Conservation (phyloP, 2,888 invertebrate genomes). For the Clepsis dumicolana region DNA sequence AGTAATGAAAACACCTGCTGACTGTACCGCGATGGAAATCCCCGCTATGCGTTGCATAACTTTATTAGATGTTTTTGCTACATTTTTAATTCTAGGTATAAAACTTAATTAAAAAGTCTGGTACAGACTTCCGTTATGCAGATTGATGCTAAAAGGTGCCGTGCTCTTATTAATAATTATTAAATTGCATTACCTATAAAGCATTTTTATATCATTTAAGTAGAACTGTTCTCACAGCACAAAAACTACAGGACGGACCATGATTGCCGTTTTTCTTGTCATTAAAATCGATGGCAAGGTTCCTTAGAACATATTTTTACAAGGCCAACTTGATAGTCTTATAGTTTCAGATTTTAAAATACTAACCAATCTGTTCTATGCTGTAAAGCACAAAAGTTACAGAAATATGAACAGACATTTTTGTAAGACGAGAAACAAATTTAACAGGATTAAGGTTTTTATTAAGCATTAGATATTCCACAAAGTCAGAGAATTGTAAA, state of each 20-base stretch:
- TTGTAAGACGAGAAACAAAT: not conserved
- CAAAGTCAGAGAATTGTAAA: constrained; percentile 2
- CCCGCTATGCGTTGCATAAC: not conserved
- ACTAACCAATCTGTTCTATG: too few species aligned
- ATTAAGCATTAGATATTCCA: not conserved
- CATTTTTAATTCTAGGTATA: constrained; percentile 29
- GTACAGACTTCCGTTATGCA: constrained; percentile 11
- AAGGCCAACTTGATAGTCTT: too few species aligned
- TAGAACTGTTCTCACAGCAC: not conserved
- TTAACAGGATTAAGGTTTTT: not conserved
- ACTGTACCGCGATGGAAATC: constrained; percentile 11
- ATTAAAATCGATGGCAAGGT: too few species aligned
- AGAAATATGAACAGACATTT: not conserved
- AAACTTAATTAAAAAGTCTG: constrained; percentile 30
- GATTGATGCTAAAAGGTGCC: constrained; percentile 8
- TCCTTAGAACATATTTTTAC: too few species aligned
- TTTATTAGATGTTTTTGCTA: constrained; percentile 21
- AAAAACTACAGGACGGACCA: not conserved
- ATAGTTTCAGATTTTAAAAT: too few species aligned
- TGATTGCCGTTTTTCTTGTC: too few species aligned
- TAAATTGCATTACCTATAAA: not conserved
- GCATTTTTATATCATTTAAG: not conserved
- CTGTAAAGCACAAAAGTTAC: too few species aligned
- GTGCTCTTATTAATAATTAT: constrained; percentile 1
- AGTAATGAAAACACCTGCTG: constrained; percentile 32